These are phyloP conservation scores for Crepidodera aurea DNA, from an alignment of 2,888 invertebrate species.

Conservation along the genomic window DNA sequence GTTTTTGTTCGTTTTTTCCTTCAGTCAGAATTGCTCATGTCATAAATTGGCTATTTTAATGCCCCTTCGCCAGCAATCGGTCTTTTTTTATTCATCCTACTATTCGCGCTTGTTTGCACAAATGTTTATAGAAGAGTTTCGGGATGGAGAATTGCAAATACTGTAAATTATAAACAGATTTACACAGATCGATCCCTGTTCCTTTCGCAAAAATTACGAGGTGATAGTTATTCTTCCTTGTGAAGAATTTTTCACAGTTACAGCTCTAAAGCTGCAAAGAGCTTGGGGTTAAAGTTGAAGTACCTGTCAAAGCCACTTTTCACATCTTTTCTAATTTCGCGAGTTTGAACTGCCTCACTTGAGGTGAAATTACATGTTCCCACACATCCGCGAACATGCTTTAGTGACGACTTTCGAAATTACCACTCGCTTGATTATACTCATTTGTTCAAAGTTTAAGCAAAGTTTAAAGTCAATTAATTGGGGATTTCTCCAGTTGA, in stretches of 20 bases:
- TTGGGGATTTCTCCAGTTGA: not conserved
- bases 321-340: not conserved
- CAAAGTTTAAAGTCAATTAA: conserved; percentile 10
- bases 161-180: too few species aligned
- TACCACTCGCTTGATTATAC: not conserved
- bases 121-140: too few species aligned
- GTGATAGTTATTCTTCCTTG: too few species aligned
- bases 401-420: conserved; percentile 1
- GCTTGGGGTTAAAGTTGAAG: too few species aligned
- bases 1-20: conserved; percentile 4
- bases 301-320: not conserved
- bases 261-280: too few species aligned
- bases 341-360: not conserved
- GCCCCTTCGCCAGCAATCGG: not conserved
- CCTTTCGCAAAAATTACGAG: too few species aligned
- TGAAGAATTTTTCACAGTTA: too few species aligned
- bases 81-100: not conserved
- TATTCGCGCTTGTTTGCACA: not conserved
- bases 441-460: conserved; percentile 2
- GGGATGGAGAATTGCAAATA: too few species aligned
- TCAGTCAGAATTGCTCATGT: not conserved
- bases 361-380: not conserved
- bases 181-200: too few species aligned
- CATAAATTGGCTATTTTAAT: conserved; percentile 8
- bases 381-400: conserved; percentile 2